Evolutionary conservation across 2,113 vertebrate species (phyloP).

Genomic region (Gymnogyps californianus): DNA sequence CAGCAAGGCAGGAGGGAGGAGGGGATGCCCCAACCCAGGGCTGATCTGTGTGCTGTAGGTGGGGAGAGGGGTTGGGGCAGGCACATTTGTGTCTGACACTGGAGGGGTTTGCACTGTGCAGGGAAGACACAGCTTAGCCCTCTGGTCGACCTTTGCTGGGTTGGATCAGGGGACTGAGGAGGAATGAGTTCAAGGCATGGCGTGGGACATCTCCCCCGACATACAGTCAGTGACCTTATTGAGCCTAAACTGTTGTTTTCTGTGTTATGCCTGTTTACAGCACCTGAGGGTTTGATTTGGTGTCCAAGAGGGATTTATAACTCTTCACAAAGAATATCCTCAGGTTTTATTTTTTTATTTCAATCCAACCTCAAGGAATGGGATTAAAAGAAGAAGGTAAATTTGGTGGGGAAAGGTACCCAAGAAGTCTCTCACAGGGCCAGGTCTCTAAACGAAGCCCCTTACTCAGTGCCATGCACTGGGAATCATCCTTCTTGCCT

Average conservation of each 20-base stretch:
- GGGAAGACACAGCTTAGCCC: neutral
- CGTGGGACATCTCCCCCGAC: neutral
- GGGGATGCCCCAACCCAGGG: neutral
- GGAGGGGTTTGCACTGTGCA: neutral
- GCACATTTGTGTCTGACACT: rapidly evolving
- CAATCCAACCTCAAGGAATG: neutral
- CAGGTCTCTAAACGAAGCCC: neutral
- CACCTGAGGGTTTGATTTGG: neutral
- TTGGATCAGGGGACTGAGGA: neutral
- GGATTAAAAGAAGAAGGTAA: neutral
- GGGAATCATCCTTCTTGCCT: neutral
- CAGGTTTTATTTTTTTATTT: neutral
- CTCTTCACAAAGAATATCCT: neutral
- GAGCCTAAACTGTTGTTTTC: neutral
- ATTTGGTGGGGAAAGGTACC: neutral
- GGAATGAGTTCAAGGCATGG: neutral
- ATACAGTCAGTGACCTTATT: neutral
- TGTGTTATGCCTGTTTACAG: neutral
- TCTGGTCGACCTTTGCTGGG: neutral
- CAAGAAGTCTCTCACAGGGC: neutral
- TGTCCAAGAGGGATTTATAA: neutral
- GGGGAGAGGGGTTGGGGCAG: rapidly evolving
- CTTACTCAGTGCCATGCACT: neutral
- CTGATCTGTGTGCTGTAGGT: neutral
- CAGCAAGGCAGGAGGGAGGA: neutral